Percentiles rank a stretch among this genome's conserved stretches.
Conservation (phyloP, 2,797 vertebrate species). For the Crocodylus rhombifer region DNA sequence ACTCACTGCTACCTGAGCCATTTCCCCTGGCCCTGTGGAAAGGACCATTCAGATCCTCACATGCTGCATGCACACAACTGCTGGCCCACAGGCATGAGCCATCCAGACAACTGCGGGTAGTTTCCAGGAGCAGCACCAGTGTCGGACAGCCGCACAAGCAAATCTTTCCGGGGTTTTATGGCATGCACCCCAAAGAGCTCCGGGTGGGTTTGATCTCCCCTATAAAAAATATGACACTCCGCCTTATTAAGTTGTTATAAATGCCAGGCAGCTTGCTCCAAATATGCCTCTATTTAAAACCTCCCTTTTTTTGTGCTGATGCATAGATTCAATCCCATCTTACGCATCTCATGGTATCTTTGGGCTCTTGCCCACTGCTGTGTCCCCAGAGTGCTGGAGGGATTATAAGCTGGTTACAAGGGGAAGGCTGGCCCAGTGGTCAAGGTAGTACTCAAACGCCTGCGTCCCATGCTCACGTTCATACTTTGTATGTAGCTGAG, state of each 20-base stretch:
- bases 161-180: not conserved
- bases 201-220: not conserved
- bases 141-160: not conserved
- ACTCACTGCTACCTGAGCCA: no score
- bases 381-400: not conserved
- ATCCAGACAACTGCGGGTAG: accelerated
- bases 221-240: not conserved
- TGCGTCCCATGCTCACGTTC: not conserved
- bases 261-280: no score
- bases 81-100: not conserved
- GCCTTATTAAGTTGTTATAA: no score
- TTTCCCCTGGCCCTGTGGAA: not conserved
- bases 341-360: not conserved
- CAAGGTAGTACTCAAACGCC: not conserved
- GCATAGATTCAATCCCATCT: not conserved
- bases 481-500: not conserved
- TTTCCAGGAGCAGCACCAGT: not conserved
- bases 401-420: no score
- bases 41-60: no score
- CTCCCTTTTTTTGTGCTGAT: no score
- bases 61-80: accelerated
- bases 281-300: no score
- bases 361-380: not conserved
- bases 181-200: not conserved
- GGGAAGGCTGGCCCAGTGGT: no score